phyloP scores from a whole-genome alignment of 2,888 invertebrate genomes.

The Sarcophaga variegata region DNA sequence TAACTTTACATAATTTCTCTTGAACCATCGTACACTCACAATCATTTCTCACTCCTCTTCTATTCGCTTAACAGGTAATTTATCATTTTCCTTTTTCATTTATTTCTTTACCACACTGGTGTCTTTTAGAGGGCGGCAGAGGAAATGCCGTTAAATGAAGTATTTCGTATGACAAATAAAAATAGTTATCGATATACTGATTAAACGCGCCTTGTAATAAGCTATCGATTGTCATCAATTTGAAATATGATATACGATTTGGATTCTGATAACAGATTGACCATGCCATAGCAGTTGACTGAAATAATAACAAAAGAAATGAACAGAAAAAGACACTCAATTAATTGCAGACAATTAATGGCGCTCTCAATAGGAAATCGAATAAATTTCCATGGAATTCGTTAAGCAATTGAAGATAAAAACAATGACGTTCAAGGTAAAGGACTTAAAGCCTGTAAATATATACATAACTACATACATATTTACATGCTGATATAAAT shows the following conservation, averaged over 20 bases:
- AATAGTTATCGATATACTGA: neutral
- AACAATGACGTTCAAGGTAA: neutral
- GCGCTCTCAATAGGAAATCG: neutral
- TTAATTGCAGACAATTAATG: constrained; percentile 32
- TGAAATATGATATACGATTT: constrained; percentile 24
- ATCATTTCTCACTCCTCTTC: neutral
- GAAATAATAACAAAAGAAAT: neutral
- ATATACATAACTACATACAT: no score
- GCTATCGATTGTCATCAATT: constrained; percentile 13
- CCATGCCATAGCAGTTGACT: neutral
- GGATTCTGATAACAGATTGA: neutral
- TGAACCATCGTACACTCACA: no score
- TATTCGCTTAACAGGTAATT: neutral
- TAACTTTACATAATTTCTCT: no score
- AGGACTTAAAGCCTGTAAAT: no score
- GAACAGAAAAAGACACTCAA: constrained; percentile 16
- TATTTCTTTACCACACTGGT: neutral
- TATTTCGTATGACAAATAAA: neutral
- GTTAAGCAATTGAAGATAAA: neutral
- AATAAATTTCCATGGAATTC: constrained; percentile 1
- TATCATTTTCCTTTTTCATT: neutral
- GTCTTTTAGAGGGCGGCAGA: neutral
- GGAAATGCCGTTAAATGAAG: neutral
- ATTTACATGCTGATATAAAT: no score
- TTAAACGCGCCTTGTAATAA: constrained; percentile 3